Percentiles rank a stretch among this genome's conserved stretches.
Evolutionary conservation across 2,113 vertebrate species (phyloP).

Genomic region (Carlito syrichta): DNA sequence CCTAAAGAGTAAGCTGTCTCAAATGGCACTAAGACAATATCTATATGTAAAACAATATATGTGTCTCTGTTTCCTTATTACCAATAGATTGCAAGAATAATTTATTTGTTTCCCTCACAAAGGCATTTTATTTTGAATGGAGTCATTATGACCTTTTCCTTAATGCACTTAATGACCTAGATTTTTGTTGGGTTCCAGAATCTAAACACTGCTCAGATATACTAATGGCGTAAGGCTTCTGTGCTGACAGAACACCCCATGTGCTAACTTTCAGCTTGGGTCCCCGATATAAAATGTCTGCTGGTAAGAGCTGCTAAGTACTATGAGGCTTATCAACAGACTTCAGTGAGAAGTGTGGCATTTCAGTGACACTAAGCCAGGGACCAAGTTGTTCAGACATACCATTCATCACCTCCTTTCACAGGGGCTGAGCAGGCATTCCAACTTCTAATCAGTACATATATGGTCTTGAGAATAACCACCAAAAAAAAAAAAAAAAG

Average conservation of each 20-base stretch:
- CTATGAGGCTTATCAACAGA: conserved; percentile 70
- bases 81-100: background rate
- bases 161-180: background rate
- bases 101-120: conserved; percentile 22
- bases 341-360: conserved; percentile 74
- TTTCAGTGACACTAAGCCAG: conserved; percentile 75
- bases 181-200: background rate
- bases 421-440: background rate
- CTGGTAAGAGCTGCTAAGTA: conserved; percentile 66
- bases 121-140: conserved; percentile 20
- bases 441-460: conserved; percentile 37
- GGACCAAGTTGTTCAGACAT: conserved; percentile 55
- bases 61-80: conserved; percentile 18
- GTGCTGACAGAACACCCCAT: conserved; percentile 76
- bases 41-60: conserved; percentile 36
- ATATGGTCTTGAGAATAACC: conserved; percentile 36
- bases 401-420: conserved; percentile 67
- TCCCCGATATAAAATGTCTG: conserved; percentile 45
- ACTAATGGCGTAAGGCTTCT: background rate
- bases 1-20: conserved; percentile 26
- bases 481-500: background rate
- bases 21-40: conserved; percentile 52
- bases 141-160: conserved; percentile 3
- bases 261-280: conserved; percentile 71
- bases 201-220: background rate